Percentiles rank a stretch among this genome's conserved stretches.
Evolutionary conservation across 2,113 vertebrate species (phyloP).

Genomic region (Zosterops pallidus): DNA sequence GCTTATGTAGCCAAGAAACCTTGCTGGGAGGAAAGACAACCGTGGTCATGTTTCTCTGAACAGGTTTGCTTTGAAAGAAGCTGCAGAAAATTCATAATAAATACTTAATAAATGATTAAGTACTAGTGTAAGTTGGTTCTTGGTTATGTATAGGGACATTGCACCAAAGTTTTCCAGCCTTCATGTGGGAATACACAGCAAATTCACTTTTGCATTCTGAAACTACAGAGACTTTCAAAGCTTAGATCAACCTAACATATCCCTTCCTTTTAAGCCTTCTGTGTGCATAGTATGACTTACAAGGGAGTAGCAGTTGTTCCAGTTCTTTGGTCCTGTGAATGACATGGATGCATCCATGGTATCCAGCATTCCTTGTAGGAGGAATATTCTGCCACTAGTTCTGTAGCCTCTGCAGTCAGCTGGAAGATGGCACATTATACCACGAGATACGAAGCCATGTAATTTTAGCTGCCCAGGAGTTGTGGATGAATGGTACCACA

Average conservation of each 20-base stretch:
- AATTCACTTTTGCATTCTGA: not conserved
- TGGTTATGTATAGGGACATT: fast-evolving
- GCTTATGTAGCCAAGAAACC: not conserved
- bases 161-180: not conserved
- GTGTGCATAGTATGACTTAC: not conserved
- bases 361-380: not conserved
- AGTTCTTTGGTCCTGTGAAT: not conserved
- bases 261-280: not conserved
- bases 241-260: not conserved
- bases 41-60: not conserved
- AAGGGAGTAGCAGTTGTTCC: fast-evolving
- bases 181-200: not conserved
- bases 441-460: not conserved
- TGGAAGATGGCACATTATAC: not conserved
- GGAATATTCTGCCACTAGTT: not conserved
- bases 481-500: not conserved
- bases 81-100: not conserved
- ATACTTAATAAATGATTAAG: not conserved
- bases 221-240: not conserved
- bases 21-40: not conserved
- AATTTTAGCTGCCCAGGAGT: not conserved
- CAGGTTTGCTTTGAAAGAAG: not conserved
- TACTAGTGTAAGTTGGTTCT: not conserved
- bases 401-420: not conserved
- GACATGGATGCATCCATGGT: not conserved